phyloP scores from a whole-genome alignment of 2,888 invertebrate species.

The Sesia apiformis region DNA sequence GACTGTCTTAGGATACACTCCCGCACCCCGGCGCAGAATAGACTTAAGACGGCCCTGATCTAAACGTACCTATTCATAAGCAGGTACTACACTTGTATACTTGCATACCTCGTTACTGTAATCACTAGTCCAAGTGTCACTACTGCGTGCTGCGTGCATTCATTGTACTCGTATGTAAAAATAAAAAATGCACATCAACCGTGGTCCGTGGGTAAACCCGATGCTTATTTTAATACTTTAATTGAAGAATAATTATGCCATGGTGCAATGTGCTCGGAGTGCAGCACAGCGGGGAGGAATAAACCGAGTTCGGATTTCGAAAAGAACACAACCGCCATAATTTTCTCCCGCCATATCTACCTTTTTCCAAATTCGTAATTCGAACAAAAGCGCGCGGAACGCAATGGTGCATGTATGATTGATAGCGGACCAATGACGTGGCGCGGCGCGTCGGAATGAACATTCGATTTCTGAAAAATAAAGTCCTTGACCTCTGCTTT shows the following conservation, averaged over 20 bases:
- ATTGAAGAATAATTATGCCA: conserved; percentile 51
- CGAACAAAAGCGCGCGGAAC: conserved; percentile 65
- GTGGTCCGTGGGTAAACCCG: conserved; percentile 12
- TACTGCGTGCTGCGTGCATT: too few species aligned
- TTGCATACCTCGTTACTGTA: too few species aligned
- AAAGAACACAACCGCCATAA: conserved; percentile 61
- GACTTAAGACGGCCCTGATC: too few species aligned
- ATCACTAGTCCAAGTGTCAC: too few species aligned
- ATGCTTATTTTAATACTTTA: conserved; percentile 50
- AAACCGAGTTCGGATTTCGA: conserved; percentile 41
- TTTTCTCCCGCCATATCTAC: conserved; percentile 55
- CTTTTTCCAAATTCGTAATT: conserved; percentile 68
- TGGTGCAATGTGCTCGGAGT: conserved; percentile 27
- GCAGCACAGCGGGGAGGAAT: conserved; percentile 42
- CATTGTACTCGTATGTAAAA: too few species aligned
- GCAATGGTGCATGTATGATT: conserved; percentile 73
- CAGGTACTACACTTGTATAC: too few species aligned
- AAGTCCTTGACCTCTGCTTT: conserved; percentile 57
- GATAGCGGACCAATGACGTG: conserved; percentile 63
- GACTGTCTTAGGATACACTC: too few species aligned
- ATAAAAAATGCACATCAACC: too few species aligned
- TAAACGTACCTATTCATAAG: too few species aligned
- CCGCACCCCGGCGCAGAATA: too few species aligned
- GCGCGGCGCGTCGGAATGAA: conserved; percentile 36
- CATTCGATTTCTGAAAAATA: conserved; percentile 46